Evolutionary conservation across 2,888 invertebrate genomes (phyloP).

Genomic region (Podotricha telesiphe): DNA sequence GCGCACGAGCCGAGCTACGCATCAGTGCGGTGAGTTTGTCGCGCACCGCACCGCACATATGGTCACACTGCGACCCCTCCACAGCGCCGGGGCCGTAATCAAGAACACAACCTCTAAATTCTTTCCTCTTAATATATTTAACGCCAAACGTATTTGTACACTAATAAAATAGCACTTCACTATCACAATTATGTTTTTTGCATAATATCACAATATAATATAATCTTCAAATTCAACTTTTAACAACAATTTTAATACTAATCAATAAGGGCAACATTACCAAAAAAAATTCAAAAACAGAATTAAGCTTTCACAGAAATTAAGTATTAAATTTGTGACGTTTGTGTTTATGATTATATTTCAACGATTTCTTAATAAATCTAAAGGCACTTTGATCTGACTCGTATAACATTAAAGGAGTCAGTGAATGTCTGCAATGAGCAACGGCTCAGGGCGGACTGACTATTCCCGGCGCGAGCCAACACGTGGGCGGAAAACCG

Average conservation of each 20-base stretch:
- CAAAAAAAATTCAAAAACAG: neutral
- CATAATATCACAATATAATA: constrained; percentile 18
- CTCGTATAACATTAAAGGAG: constrained; percentile 22
- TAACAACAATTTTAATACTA: constrained; percentile 27
- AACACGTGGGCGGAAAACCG: constrained; percentile 71
- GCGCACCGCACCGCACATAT: constrained; percentile 80
- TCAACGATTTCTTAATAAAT: constrained; percentile 11
- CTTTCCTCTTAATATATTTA: constrained; percentile 47
- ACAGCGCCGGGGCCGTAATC: constrained; percentile 62
- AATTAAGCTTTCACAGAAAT: constrained; percentile 3
- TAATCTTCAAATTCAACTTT: neutral
- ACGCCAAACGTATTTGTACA: constrained; percentile 47
- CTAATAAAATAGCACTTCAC: constrained; percentile 36
- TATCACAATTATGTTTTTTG: constrained; percentile 24
- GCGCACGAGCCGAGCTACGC: constrained; percentile 66
- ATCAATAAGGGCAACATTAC: constrained; percentile 12
- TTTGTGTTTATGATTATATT: constrained; percentile 24
- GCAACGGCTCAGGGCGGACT: constrained; percentile 70
- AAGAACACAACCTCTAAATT: constrained; percentile 41
- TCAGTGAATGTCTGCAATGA: constrained; percentile 53
- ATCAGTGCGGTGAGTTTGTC: constrained; percentile 73
- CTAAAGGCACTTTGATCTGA: constrained; percentile 37
- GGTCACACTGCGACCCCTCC: constrained; percentile 52
- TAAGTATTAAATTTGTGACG: constrained; percentile 5
- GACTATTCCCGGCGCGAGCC: constrained; percentile 77